Percentiles rank a stretch among this genome's conserved stretches.
phyloP scores from a whole-genome alignment of 2,888 invertebrate species.

The Vannuccia rotundouncinata region DNA sequence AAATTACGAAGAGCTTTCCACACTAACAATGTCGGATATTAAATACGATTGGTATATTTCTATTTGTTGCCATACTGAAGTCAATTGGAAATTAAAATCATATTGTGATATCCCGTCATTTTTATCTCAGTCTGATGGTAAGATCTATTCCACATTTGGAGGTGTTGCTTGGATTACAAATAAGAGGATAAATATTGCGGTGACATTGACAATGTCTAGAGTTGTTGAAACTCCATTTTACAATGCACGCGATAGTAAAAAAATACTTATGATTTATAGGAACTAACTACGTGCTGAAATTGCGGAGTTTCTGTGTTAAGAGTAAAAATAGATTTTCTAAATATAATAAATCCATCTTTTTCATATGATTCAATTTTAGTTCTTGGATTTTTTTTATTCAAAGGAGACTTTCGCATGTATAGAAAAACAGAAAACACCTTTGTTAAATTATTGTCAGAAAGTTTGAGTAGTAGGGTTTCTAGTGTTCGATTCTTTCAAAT shows the following conservation, averaged over 20 bases:
- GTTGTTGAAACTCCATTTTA: constrained; percentile 24
- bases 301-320: constrained; percentile 8
- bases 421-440: constrained; percentile 40
- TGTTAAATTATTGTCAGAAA: constrained; percentile 42
- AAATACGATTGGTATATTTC: constrained; percentile 40
- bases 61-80: constrained; percentile 43
- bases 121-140: not conserved
- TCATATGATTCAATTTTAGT: too few relatives aligned
- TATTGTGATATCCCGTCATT: not conserved
- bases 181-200: not conserved
- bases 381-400: constrained; percentile 43
- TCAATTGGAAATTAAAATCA: not conserved
- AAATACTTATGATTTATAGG: not conserved
- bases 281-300: not conserved
- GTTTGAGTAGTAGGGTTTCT: too few relatives aligned
- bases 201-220: constrained; percentile 8
- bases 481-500: too few relatives aligned
- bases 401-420: constrained; percentile 42
- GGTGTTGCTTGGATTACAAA: constrained; percentile 29
- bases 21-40: not conserved
- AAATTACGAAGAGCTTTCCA: constrained; percentile 39
- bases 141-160: constrained; percentile 28
- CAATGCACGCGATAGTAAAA: constrained; percentile 24
- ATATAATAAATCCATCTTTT: too few relatives aligned
- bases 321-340: not conserved